Percentiles rank a stretch among this genome's conserved stretches.
Evolutionary conservation across 2,888 invertebrate species (phyloP).

Genomic region (Tinea semifulvella): DNA sequence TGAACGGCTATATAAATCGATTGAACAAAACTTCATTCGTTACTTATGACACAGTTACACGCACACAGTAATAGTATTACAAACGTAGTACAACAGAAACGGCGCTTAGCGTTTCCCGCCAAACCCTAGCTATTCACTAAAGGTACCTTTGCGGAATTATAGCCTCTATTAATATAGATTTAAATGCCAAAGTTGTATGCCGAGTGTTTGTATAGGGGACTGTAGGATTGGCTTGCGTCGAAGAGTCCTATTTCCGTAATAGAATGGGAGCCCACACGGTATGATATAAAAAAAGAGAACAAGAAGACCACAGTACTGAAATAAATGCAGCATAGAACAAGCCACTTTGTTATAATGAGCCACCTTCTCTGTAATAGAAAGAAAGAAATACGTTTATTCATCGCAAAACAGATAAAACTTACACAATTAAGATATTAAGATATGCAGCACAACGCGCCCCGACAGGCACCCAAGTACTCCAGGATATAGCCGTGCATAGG

Average conservation of each 20-base stretch:
- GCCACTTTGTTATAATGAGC: too few relatives aligned
- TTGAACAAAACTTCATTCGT: not conserved
- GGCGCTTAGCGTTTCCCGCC: constrained; percentile 10
- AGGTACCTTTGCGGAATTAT: not conserved
- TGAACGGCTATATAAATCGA: too few relatives aligned
- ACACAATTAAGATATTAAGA: too few relatives aligned
- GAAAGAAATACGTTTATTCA: too few relatives aligned
- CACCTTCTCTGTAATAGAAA: too few relatives aligned
- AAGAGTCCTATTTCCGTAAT: constrained; percentile 8
- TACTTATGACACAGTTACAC: constrained; percentile 21
- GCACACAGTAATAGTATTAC: constrained; percentile 37
- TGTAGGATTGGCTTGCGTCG: not conserved
- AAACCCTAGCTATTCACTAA: not conserved
- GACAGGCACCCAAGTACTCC: too few relatives aligned
- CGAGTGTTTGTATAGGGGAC: not conserved
- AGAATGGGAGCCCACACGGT: not conserved
- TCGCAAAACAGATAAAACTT: too few relatives aligned
- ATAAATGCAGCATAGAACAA: too few relatives aligned
- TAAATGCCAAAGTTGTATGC: not conserved
- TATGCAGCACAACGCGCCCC: too few relatives aligned
- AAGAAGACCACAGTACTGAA: too few relatives aligned
- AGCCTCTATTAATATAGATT: not conserved
- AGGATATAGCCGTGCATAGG: too few relatives aligned
- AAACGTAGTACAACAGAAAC: constrained; percentile 20
- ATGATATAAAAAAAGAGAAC: too few relatives aligned